Evolutionary conservation across 2,797 vertebrate genomes (phyloP), one percentile per base, ranked within the genome.

Genomic region (Tragopan temminckii): DNA sequence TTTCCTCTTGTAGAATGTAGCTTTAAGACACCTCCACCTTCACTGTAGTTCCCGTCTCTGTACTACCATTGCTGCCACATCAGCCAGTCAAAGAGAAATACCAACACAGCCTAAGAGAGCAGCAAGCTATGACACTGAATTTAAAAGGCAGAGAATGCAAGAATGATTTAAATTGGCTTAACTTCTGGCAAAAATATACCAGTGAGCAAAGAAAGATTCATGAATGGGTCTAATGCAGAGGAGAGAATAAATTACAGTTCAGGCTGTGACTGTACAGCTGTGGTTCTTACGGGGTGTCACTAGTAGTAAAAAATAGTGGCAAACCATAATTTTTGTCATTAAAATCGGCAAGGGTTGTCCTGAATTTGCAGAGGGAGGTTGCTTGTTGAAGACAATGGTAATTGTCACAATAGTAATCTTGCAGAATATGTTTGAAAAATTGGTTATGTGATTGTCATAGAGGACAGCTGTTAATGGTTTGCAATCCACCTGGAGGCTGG

Each of bases 241-340:
- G 40, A 61, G 17, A 78, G 31, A 36, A 14, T 23, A 75, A 62
- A 9, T 70, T 25, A 66, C 52, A 2, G 1, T 14, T 53, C 45
- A 40, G 19, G 29, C 29, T 82, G 36, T 4, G 2, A 40, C 50
- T 55, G 23, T 6, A 38, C 18, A 66, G 15, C 17, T 85, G 29
- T 42, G 29, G 1, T 27, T 88, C 79, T 70, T 43, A 36, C 18
- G 27, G 7, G 6, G 9, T 31, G 21, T 42, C 23, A n/a, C 27
- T 42, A 61, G 10, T 9, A 78, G 25, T 70, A 61, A 71, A 94
- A 92, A 48, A 27, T 36, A 71, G 66, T 53, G 23, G 5, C 35
- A 90, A 76, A 58, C 11, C 9, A n/a, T 77, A 55, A 43, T 67
- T 94, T 85, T 85, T 78, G 9, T 84, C 64, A 25, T 38, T 95